Evolutionary conservation across 2,113 vertebrate genomes (phyloP).

Genomic region (Meriones unguiculatus): DNA sequence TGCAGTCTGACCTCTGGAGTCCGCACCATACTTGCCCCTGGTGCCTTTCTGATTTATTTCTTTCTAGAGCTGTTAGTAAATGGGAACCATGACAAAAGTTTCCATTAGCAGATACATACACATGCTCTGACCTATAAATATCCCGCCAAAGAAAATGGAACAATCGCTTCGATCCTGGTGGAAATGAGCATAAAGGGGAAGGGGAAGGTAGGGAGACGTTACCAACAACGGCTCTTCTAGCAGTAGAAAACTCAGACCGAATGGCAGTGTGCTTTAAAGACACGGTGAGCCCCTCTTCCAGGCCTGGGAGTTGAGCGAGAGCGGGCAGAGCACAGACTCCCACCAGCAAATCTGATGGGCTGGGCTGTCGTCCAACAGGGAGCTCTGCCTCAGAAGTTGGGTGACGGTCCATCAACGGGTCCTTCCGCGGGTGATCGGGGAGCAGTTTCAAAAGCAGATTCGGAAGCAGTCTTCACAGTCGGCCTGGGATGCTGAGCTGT

Average conservation of each 20-base stretch:
- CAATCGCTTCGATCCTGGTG: conserved; percentile 70
- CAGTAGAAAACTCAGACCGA: conserved; percentile 25
- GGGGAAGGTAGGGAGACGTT: neutral
- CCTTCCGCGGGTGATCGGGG: conserved; percentile 79
- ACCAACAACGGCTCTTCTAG: conserved; percentile 57
- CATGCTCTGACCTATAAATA: conserved; percentile 75
- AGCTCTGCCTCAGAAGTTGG: conserved; percentile 79
- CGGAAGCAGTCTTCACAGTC: conserved; percentile 78
- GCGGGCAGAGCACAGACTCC: neutral
- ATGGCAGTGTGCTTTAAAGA: neutral
- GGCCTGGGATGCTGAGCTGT: conserved; percentile 65
- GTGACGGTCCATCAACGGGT: conserved; percentile 61
- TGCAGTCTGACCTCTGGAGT: conserved; percentile 51
- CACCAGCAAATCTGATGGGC: conserved; percentile 71
- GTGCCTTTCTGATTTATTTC: conserved; percentile 75
- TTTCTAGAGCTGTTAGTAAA: conserved; percentile 69
- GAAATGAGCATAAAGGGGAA: conserved; percentile 59
- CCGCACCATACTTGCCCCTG: neutral
- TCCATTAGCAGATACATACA: conserved; percentile 77
- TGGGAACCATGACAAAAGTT: conserved; percentile 79
- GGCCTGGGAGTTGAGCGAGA: neutral
- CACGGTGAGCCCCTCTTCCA: neutral
- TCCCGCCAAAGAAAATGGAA: conserved; percentile 76
- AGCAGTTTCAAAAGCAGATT: conserved; percentile 66
- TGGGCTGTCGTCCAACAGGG: conserved; percentile 76